These are phyloP conservation scores for Paramuricea clavata DNA, from an alignment of 92 coral and sea anemone species.

Conservation along the genomic window DNA sequence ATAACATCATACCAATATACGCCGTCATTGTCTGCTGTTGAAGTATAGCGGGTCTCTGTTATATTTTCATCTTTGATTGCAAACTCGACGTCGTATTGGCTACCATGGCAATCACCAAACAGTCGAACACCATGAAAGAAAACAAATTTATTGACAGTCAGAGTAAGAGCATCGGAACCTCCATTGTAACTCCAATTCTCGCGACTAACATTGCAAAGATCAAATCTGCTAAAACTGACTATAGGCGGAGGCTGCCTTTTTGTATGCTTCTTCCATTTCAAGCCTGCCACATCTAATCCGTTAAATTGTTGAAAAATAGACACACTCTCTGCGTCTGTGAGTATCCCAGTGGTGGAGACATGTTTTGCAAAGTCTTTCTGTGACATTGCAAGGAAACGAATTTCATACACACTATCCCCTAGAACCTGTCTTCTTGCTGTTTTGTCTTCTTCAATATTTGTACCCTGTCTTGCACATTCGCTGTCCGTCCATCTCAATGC, in stretches of 20 bases:
- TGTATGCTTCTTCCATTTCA: conserved; percentile 58
- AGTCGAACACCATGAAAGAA: conserved; percentile 77
- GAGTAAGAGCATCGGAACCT: conserved; percentile 66
- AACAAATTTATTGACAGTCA: conserved; percentile 70
- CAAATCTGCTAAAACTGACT: conserved; percentile 30
- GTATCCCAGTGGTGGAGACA: conserved; percentile 70
- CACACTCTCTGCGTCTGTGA: conserved; percentile 70
- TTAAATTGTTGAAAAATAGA: conserved; percentile 61
- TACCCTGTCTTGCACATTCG: not conserved
- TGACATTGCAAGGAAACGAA: conserved; percentile 87
- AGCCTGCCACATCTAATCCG: conserved; percentile 60
- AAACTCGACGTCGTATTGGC: conserved; percentile 40
- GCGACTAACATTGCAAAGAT: not conserved
- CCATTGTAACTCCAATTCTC: not conserved
- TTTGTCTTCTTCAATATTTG: conserved; percentile 8
- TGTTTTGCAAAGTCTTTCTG: conserved; percentile 61
- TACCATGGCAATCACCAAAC: conserved; percentile 72
- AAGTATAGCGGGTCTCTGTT: conserved; percentile 27
- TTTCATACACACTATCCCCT: conserved; percentile 55
- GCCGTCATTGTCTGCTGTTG: not conserved
- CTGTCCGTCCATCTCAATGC: conserved; percentile 69
- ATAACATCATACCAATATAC: not conserved
- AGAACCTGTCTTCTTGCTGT: conserved; percentile 31
- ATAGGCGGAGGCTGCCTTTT: conserved; percentile 38
- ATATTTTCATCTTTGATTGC: conserved; percentile 14